Percentiles rank a stretch among this genome's conserved stretches.
Evolutionary conservation across 1,140 invertebrate species (phyloP).

Genomic region (Carcinoscorpius rotundicauda): DNA sequence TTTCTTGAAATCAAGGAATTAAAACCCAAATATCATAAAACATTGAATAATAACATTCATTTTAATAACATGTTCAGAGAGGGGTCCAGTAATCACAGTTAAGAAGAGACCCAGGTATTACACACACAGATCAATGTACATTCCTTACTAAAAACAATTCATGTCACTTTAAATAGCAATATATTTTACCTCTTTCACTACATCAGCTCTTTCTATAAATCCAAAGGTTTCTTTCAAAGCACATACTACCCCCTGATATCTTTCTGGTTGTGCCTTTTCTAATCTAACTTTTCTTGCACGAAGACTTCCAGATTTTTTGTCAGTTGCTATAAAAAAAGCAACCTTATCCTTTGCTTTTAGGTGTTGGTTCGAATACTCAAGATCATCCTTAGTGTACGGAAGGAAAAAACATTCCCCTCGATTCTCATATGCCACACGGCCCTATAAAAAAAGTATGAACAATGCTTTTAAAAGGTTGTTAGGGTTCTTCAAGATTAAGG

Average conservation of each 20-base stretch:
- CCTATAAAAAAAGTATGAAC: constrained; percentile 29
- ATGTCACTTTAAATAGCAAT: too few species aligned
- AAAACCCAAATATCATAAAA: too few species aligned
- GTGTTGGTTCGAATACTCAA: constrained; percentile 53
- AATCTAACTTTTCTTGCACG: constrained; percentile 82
- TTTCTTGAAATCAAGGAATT: too few species aligned
- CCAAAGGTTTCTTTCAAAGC: constrained; percentile 95
- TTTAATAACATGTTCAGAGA: too few species aligned
- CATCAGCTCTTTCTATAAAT: constrained; percentile 91
- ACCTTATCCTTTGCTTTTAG: constrained; percentile 72
- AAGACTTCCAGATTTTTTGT: constrained; percentile 83
- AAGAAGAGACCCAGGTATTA: too few species aligned
- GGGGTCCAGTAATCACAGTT: too few species aligned
- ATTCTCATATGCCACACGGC: constrained; percentile 93
- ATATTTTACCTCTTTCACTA: constrained; percentile 74
- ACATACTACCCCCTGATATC: constrained; percentile 88
- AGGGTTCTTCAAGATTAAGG: too few species aligned
- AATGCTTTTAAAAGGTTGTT: too few species aligned
- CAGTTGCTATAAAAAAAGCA: constrained; percentile 92
- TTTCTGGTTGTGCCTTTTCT: constrained; percentile 61
- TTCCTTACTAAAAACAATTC: too few species aligned
- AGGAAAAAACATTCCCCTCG: constrained; percentile 96
- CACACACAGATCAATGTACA: too few species aligned
- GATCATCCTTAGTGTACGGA: constrained; percentile 91
- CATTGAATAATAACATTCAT: too few species aligned